Evolutionary conservation across 1,140 invertebrate species (phyloP).

Genomic region (Danaus plexippus): DNA sequence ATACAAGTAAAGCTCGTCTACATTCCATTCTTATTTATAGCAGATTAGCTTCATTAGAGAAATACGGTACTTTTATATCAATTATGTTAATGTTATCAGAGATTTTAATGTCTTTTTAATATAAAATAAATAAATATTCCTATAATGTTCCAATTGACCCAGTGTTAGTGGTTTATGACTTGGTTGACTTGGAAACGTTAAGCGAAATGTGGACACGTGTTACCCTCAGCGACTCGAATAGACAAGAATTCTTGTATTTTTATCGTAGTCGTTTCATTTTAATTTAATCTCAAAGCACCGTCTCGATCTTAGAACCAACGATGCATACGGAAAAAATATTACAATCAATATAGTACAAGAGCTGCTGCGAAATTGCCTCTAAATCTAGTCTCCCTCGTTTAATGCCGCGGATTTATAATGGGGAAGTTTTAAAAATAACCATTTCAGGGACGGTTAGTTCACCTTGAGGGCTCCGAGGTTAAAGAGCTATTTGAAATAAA

Average conservation of each 20-base stretch:
- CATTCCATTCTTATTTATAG: slow-evolving; percentile 7
- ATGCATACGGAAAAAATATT: slow-evolving; percentile 44
- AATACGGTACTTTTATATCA: slow-evolving; percentile 25
- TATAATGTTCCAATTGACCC: slow-evolving; percentile 11
- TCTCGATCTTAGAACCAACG: slow-evolving; percentile 26
- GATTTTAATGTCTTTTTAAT: slow-evolving; percentile 19
- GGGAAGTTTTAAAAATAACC: slow-evolving; percentile 57
- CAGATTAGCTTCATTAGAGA: slow-evolving; percentile 11
- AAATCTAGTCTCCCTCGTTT: slow-evolving; percentile 47
- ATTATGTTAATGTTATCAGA: slow-evolving; percentile 27
- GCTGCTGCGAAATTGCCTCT: slow-evolving; percentile 44
- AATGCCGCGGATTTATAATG: slow-evolving; percentile 34
- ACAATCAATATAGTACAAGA: slow-evolving; percentile 57
- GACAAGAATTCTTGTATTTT: slow-evolving; percentile 4
- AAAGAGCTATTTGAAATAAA: slow-evolving; percentile 41
- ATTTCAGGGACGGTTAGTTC: slow-evolving; percentile 56
- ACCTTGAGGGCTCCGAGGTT: slow-evolving; percentile 32
- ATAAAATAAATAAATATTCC: slow-evolving; percentile 27
- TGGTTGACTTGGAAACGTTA: no score
- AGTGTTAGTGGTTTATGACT: background rate
- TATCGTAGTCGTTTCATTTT: slow-evolving; percentile 1
- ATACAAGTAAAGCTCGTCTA: no score
- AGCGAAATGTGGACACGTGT: no score
- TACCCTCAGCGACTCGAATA: background rate
- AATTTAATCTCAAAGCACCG: slow-evolving; percentile 1